Evolutionary conservation across 2,113 vertebrate genomes (phyloP), one percentile per base, ranked within the genome.

Genomic region (Ictidomys tridecemlineatus): DNA sequence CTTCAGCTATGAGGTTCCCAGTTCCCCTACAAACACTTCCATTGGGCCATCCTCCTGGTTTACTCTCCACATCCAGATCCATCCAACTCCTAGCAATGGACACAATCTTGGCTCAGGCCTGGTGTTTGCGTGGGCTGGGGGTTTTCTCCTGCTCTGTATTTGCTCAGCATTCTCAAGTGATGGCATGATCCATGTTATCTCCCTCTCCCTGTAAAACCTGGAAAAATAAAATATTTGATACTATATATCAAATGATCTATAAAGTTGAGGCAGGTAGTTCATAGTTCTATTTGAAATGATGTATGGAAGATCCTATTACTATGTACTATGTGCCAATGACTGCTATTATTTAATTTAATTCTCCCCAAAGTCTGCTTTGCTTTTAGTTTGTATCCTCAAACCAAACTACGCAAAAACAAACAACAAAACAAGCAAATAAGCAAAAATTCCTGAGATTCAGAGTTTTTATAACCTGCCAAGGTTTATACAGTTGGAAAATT

Each of bases 351-450:
- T 88, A 67, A 72, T 85, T 78, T 48, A 91, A 73, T 94, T 80
- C 34, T 91, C 20, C 61, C 24, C 51, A 53, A 53, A 61, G 11
- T 39, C 58, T 69, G 76, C 39, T 91, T 88, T 56, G 53, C 39
- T 94, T 94, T 85, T 83, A 70, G 56, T 78, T 82, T 87, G 69
- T 5, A 65, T 84, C 78, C 51, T 78, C n/a, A 85, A 73, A 39
- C 22, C 45, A 32, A 90, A 89, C 56, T 58, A 58, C 2, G 48
- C 16, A 16, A 74, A 63, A 58, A 58, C 20, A 56, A 56, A 56
- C 56, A 53, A 58, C 30, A 92, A 93, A 80, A 79, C 5, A 76
- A 89, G 42, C 0, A 6, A 42, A 87, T 26, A 58, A 22, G 32
- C 30, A 32, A 48, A 92, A 91, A n/a, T 17, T 20, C 0, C 32